These are phyloP conservation scores for Choloepus didactylus DNA, from an alignment of 2,797 vertebrate species.

Conservation along the genomic window DNA sequence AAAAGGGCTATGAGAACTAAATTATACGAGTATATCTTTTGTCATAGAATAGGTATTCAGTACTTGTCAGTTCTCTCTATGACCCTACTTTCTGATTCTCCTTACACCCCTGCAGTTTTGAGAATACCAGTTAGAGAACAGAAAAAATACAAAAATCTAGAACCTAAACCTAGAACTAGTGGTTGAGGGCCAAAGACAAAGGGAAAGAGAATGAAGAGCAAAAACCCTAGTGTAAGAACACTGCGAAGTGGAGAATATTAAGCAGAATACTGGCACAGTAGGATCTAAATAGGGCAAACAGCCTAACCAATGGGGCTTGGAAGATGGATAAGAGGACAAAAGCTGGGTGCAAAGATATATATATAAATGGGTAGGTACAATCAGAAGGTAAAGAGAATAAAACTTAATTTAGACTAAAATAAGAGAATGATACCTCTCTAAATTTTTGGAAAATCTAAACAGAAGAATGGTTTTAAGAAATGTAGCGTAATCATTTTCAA, in stretches of 20 bases:
- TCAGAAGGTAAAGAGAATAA: conserved; percentile 58
- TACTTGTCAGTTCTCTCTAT: conserved; percentile 31
- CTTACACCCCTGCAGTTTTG: conserved; percentile 63
- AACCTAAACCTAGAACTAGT: conserved; percentile 38
- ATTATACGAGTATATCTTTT: not conserved
- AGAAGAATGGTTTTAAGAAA: conserved; percentile 56
- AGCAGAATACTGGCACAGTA: not conserved
- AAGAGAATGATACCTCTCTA: conserved; percentile 16
- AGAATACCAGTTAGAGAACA: conserved; percentile 29
- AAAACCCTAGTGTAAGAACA: not conserved
- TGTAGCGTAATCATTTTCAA: conserved; percentile 19
- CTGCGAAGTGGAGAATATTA: not conserved
- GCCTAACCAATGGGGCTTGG: not conserved
- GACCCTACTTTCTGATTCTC: conserved; percentile 53
- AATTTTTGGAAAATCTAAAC: conserved; percentile 45
- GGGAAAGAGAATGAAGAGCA: conserved; percentile 1
- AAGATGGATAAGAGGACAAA: not conserved
- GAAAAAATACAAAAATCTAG: conserved; percentile 30
- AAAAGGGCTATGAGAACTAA: not conserved
- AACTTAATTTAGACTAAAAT: conserved; percentile 14
- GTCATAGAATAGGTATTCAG: conserved; percentile 24
- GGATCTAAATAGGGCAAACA: not conserved
- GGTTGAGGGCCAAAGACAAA: conserved; percentile 35
- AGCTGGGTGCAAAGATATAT: not conserved
- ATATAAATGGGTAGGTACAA: not conserved